phyloP scores from a whole-genome alignment of 2,797 vertebrate genomes.

The Oreonectes daqikongensis region DNA sequence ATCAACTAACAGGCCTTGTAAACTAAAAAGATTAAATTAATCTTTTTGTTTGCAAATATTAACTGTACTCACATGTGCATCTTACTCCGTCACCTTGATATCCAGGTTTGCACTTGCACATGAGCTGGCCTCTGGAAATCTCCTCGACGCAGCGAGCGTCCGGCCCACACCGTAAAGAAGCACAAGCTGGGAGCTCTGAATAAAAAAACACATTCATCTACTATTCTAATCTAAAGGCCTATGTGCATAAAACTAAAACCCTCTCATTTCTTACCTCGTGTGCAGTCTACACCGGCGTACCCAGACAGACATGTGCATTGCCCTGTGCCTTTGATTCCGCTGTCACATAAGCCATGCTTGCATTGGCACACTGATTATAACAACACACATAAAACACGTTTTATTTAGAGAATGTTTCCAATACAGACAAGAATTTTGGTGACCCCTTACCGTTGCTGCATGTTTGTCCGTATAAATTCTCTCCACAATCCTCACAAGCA shows the following conservation, averaged over 20 bases:
- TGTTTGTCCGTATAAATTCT: constrained; percentile 72
- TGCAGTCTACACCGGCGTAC: constrained; percentile 83
- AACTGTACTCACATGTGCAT: constrained; percentile 83
- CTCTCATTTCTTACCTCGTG: constrained; percentile 77
- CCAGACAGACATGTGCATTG: constrained; percentile 85
- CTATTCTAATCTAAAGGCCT: background rate
- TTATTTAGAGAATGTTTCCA: background rate
- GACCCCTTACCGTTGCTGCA: constrained; percentile 73
- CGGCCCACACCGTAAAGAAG: constrained; percentile 74
- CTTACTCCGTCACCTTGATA: constrained; percentile 68
- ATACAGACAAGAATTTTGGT: background rate
- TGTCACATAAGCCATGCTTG: constrained; percentile 84
- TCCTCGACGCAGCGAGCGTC: constrained; percentile 82
- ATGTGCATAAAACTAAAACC: background rate
- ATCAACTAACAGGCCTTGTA: too few relatives aligned
- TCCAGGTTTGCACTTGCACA: constrained; percentile 81
- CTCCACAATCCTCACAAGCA: constrained; percentile 80
- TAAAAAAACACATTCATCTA: constrained; percentile 18
- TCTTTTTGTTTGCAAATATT: too few relatives aligned
- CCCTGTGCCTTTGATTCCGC: constrained; percentile 80
- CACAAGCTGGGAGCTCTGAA: constrained; percentile 82
- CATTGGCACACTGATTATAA: constrained; percentile 80
- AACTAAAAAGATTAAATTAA: too few relatives aligned
- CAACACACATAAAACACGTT: background rate
- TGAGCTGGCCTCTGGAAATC: constrained; percentile 67